A percentile compares a stretch with the other conserved stretches of the same genome.
Conservation (phyloP, 2,888 invertebrate genomes). For the Hipparchia semele region DNA sequence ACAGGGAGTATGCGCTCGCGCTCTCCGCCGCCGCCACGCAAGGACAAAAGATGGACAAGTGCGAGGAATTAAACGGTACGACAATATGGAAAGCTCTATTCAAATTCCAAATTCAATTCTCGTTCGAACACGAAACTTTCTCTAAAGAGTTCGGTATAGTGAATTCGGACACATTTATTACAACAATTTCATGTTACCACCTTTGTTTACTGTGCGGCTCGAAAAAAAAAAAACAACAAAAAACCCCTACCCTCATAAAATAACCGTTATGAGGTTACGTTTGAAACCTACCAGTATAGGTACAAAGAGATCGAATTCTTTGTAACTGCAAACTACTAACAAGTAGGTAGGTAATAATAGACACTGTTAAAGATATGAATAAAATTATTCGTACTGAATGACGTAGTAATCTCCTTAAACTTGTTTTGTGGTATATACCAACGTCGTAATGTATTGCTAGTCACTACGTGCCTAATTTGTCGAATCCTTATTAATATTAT, state of each 20-base stretch:
- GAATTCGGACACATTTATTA: background rate
- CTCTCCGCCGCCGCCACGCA: constrained; percentile 91
- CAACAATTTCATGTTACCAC: background rate
- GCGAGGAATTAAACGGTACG: constrained; percentile 87
- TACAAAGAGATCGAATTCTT: constrained; percentile 7
- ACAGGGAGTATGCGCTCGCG: constrained; percentile 94
- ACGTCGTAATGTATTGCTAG: too few species aligned
- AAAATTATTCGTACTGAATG: background rate
- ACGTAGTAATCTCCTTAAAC: constrained; percentile 27
- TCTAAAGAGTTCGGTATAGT: background rate
- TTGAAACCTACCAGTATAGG: background rate
- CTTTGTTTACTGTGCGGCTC: background rate
- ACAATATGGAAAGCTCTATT: constrained; percentile 14
- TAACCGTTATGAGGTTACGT: background rate
- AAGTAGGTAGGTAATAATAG: too few species aligned
- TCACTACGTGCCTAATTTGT: background rate
- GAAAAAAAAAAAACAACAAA: background rate
- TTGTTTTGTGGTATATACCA: constrained; percentile 33
- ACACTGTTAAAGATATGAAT: too few species aligned
- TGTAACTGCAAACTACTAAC: background rate
- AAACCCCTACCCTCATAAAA: constrained; percentile 9
- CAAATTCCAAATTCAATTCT: background rate
- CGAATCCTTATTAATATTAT: too few species aligned
- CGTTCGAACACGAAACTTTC: background rate
- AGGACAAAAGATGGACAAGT: constrained; percentile 92